Conservation (phyloP, 2,888 invertebrate species). For the Mayetiola destructor region DNA sequence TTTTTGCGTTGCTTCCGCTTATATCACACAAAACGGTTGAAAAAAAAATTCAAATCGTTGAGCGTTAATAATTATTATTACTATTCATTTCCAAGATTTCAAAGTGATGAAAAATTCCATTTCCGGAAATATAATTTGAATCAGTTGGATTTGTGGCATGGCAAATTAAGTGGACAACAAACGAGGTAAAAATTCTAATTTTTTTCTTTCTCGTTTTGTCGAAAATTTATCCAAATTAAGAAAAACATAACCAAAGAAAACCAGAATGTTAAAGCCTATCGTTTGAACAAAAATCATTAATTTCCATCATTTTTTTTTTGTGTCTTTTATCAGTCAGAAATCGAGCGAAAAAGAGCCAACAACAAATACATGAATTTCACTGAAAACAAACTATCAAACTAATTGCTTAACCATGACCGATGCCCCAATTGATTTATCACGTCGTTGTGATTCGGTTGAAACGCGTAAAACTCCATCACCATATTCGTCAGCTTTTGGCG, state of each 20-base stretch:
- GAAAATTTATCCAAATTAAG: neutral
- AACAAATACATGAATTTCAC: neutral
- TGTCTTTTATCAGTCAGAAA: neutral
- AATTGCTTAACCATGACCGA: neutral
- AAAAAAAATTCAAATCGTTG: no score
- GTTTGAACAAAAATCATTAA: neutral
- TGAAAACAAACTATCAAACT: neutral
- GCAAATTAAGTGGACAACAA: no score
- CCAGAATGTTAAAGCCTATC: no score
- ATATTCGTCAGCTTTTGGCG: slow-evolving; percentile 29
- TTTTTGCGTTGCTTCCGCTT: neutral
- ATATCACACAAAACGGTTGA: no score
- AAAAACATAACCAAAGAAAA: no score
- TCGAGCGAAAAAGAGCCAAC: neutral
- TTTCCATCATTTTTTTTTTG: neutral
- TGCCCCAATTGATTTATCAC: slow-evolving; percentile 27
- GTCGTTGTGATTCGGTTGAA: slow-evolving; percentile 31
- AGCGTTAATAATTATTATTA: neutral
- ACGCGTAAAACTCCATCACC: slow-evolving; percentile 31
- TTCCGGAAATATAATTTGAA: no score
- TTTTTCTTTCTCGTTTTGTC: neutral
- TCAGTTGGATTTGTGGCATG: no score
- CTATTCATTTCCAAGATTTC: neutral
- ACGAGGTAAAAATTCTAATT: no score
- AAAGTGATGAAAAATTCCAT: neutral